These are phyloP conservation scores for Macropis europaea DNA, from an alignment of 2,888 invertebrate genomes.

Conservation along the genomic window DNA sequence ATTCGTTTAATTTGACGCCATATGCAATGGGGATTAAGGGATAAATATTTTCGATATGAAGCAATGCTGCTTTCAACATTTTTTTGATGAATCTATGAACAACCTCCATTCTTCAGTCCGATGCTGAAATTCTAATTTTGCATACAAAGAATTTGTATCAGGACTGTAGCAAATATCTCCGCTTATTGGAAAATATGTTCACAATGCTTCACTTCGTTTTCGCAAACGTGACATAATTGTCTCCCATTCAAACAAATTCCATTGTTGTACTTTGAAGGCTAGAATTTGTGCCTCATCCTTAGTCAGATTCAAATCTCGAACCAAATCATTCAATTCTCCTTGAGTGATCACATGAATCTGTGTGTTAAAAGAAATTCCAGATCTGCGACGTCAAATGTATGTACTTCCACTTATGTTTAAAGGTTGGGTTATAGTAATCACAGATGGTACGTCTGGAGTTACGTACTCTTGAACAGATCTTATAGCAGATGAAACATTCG, in stretches of 20 bases:
- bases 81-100: conserved; percentile 65
- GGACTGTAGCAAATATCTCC: conserved; percentile 35
- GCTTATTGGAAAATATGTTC: conserved; percentile 25
- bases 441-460: no score
- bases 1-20: conserved; percentile 28
- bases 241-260: conserved; percentile 34
- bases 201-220: conserved; percentile 19
- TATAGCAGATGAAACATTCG: no score
- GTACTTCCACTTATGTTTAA: background rate
- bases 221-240: conserved; percentile 36
- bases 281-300: conserved; percentile 55
- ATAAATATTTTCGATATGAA: conserved; percentile 69
- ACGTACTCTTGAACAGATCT: no score
- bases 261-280: conserved; percentile 47
- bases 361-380: no score
- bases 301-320: conserved; percentile 54
- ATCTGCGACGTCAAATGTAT: background rate
- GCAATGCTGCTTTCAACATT: conserved; percentile 63
- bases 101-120: conserved; percentile 58
- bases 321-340: conserved; percentile 20
- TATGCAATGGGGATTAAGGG: conserved; percentile 65
- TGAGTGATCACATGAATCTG: background rate
- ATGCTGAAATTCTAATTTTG: conserved; percentile 20
- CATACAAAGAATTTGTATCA: conserved; percentile 29
- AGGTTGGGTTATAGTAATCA: background rate